Percentiles rank a stretch among this genome's conserved stretches.
Evolutionary conservation across 1,140 invertebrate genomes (phyloP).

Genomic region (Solen grandis): DNA sequence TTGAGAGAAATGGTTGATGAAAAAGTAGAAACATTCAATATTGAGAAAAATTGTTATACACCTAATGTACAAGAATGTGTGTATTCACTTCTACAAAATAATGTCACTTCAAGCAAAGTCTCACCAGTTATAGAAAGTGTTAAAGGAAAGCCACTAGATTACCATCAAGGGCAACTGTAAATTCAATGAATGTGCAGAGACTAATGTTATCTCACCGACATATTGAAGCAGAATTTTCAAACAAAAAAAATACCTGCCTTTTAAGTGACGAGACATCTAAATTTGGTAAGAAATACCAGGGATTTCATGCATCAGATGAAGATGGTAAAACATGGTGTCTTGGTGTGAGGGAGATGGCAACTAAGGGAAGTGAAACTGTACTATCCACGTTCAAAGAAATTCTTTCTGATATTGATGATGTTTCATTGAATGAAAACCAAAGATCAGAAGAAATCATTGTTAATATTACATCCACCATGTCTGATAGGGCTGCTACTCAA

Average conservation of each 20-base stretch:
- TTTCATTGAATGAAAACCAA: neutral
- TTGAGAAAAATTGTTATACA: constrained; percentile 30
- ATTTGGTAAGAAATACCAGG: constrained; percentile 44
- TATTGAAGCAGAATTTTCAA: constrained; percentile 27
- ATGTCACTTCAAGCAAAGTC: constrained; percentile 41
- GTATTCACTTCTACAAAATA: constrained; percentile 28
- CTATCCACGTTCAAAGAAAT: constrained; percentile 22
- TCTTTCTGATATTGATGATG: constrained; percentile 24
- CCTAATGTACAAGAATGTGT: constrained; percentile 28
- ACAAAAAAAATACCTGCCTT: constrained; percentile 40
- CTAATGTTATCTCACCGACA: constrained; percentile 22
- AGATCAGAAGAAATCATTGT: constrained; percentile 11
- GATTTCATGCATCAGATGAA: constrained; percentile 48
- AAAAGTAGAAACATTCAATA: constrained; percentile 34
- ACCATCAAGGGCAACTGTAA: constrained; percentile 26
- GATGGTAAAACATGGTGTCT: constrained; percentile 21
- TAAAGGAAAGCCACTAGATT: constrained; percentile 16
- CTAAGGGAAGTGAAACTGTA: constrained; percentile 6
- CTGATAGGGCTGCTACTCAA: constrained; percentile 13
- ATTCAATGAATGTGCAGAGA: constrained; percentile 32
- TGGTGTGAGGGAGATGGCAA: constrained; percentile 32
- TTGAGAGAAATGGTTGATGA: constrained; percentile 17
- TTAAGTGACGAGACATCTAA: constrained; percentile 42
- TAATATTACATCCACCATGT: constrained; percentile 35
- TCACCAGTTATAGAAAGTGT: constrained; percentile 28